These are phyloP conservation scores for Tetheella fluctuosa DNA, from an alignment of 2,888 invertebrate genomes.

Conservation along the genomic window DNA sequence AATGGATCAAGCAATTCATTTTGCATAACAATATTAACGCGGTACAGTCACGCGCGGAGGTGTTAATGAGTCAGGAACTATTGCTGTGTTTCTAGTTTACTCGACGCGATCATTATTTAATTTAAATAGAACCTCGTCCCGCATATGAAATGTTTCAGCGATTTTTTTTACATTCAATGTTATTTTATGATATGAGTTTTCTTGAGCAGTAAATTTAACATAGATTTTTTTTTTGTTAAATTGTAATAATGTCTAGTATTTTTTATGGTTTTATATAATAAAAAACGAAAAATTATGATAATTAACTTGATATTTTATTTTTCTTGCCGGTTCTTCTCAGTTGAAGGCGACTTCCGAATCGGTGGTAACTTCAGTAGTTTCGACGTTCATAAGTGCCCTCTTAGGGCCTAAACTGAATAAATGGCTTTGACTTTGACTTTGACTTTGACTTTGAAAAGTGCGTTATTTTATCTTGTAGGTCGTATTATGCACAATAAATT, in stretches of 20 bases:
- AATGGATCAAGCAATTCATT: conserved; percentile 7
- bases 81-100: conserved; percentile 11
- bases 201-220: neutral
- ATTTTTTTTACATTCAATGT: neutral
- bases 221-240: neutral
- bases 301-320: neutral
- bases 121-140: neutral
- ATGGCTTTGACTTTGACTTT: no score
- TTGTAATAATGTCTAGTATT: neutral
- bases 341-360: no score
- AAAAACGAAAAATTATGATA: neutral
- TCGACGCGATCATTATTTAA: neutral
- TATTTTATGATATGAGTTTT: neutral
- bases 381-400: no score
- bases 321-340: no score
- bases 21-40: conserved; percentile 12
- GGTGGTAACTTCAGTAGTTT: no score
- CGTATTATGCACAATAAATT: neutral
- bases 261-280: neutral
- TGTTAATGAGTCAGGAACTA: conserved; percentile 13
- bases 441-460: no score
- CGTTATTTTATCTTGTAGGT: neutral
- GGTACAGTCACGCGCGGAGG: conserved; percentile 16
- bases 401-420: no score
- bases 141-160: neutral